A percentile compares a stretch with the other conserved stretches of the same genome.
Evolutionary conservation across 1,140 invertebrate species (phyloP).

Genomic region (Amphibalanus amphitrite): DNA sequence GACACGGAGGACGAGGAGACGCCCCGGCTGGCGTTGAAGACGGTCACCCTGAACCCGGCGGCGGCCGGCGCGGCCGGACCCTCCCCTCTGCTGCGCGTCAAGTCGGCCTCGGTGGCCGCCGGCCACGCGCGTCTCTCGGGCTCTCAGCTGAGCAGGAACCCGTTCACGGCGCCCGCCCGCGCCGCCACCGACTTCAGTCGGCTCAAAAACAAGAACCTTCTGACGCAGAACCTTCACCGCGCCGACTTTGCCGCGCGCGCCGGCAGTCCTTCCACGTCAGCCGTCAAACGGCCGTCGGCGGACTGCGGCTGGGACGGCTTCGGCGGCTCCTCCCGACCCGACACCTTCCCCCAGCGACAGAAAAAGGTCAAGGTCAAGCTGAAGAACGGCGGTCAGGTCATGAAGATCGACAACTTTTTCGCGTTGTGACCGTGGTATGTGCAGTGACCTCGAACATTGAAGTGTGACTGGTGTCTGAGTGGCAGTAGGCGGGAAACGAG

Average conservation of each 20-base stretch:
- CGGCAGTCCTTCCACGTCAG: background rate
- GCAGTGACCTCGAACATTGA: no score
- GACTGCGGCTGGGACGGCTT: constrained; percentile 1
- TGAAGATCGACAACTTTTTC: background rate
- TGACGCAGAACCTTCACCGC: background rate
- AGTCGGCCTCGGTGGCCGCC: background rate
- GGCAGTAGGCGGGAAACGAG: no score
- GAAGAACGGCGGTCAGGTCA: background rate
- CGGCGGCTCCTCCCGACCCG: background rate
- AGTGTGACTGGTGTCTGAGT: no score
- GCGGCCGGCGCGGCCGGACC: no score
- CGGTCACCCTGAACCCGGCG: background rate
- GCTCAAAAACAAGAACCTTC: background rate
- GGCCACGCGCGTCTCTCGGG: background rate
- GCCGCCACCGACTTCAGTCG: background rate
- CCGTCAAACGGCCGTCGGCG: background rate
- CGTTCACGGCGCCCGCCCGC: background rate
- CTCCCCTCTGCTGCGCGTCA: background rate
- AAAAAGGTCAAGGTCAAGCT: background rate
- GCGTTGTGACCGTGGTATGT: background rate
- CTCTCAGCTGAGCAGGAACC: background rate
- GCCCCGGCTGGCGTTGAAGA: background rate
- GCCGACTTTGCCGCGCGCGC: background rate
- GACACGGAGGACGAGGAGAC: background rate
- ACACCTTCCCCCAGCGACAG: background rate